Conservation (phyloP, 2,797 vertebrate genomes). For the Falco biarmicus region DNA sequence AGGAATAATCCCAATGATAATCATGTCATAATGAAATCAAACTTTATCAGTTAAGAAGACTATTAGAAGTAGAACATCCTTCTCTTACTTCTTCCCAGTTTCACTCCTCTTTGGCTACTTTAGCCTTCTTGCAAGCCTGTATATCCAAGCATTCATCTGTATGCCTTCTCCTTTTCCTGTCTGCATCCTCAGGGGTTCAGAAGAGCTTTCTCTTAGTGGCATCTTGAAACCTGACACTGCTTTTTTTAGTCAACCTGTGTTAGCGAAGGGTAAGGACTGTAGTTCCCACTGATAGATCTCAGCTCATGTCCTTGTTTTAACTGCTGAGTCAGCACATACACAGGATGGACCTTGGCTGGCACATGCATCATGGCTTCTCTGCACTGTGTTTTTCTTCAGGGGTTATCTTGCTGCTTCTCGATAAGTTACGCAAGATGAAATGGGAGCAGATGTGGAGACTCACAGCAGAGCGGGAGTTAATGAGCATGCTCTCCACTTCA, state of each 20-base stretch:
- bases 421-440: conserved; percentile 94
- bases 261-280: background rate
- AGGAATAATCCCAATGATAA: background rate
- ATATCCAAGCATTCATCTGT: background rate
- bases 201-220: background rate
- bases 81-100: background rate
- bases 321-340: background rate
- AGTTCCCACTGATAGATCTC: background rate
- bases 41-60: background rate
- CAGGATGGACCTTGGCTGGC: background rate
- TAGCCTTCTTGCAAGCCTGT: background rate
- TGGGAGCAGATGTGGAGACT: conserved; percentile 99
- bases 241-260: background rate
- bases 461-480: conserved; percentile 95
- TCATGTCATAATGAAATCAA: background rate
- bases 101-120: background rate
- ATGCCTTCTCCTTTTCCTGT: background rate
- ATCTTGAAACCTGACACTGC: background rate
- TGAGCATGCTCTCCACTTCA: conserved; percentile 98
- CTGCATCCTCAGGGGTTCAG: background rate
- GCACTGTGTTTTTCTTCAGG: conserved; percentile 74
- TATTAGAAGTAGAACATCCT: background rate
- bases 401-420: conserved; percentile 94
- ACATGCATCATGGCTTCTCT: background rate
- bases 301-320: background rate